Conservation (phyloP, 2,888 invertebrate species). For the Linyphia triangularis region DNA sequence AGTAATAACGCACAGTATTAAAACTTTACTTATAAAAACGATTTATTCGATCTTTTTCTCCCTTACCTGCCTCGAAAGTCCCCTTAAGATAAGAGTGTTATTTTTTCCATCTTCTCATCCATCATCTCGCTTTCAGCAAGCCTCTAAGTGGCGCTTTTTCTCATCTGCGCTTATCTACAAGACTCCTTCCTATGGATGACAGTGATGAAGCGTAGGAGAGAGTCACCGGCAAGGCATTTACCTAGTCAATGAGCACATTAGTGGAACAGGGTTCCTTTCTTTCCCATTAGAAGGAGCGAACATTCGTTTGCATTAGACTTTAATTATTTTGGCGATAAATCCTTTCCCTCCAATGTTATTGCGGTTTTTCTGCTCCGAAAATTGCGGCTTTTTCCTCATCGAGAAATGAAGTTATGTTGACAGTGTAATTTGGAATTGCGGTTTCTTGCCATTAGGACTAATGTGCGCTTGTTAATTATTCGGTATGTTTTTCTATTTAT, state of each 20-base stretch:
- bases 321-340: constrained; percentile 40
- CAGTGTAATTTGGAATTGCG: constrained; percentile 10
- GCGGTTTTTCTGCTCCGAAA: not conserved
- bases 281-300: constrained; percentile 17
- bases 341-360: not conserved
- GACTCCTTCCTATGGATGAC: not conserved
- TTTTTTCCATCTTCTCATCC: constrained; percentile 13
- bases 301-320: constrained; percentile 46
- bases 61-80: constrained; percentile 8
- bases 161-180: not conserved
- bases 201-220: constrained; percentile 16
- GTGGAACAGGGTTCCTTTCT: not conserved
- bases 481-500: too few species aligned
- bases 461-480: too few species aligned
- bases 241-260: constrained; percentile 40
- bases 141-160: constrained; percentile 1
- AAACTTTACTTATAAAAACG: too few species aligned
- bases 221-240: constrained; percentile 18
- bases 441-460: too few species aligned
- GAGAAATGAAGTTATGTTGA: constrained; percentile 10
- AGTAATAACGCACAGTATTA: too few species aligned
- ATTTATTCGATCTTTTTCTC: not conserved
- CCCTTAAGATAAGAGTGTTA: not conserved
- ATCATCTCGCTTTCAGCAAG: constrained; percentile 36
- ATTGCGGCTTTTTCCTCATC: too few species aligned